Percentiles rank a stretch among this genome's conserved stretches.
Evolutionary conservation across 2,888 invertebrate species (phyloP).

Genomic region (Sphaerolaimus hirsutus): DNA sequence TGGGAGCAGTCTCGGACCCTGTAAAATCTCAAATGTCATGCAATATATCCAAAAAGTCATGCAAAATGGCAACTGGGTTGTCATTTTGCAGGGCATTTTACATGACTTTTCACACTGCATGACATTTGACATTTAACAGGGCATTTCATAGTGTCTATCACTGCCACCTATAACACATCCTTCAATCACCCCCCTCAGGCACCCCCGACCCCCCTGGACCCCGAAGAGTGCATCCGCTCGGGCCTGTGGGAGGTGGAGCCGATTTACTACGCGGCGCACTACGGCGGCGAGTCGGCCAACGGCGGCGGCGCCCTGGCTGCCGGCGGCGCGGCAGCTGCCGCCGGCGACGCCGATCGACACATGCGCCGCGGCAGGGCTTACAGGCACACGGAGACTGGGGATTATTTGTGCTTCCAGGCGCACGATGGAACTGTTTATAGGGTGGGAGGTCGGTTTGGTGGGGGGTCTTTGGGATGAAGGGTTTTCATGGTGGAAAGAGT

Average conservation of each 20-base stretch:
- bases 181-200: too few species aligned
- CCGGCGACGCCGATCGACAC: too few species aligned
- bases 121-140: too few species aligned
- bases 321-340: neutral
- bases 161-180: too few species aligned
- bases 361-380: conserved; percentile 4
- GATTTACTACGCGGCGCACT: neutral
- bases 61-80: too few species aligned
- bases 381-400: neutral
- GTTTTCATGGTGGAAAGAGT: neutral
- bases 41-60: too few species aligned
- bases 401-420: conserved; percentile 18
- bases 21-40: too few species aligned
- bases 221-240: neutral
- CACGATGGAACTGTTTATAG: conserved; percentile 23
- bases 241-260: conserved; percentile 4
- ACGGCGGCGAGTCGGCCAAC: neutral
- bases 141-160: too few species aligned
- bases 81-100: too few species aligned
- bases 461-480: neutral
- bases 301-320: neutral
- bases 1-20: too few species aligned
- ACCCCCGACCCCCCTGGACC: neutral
- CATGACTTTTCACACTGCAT: too few species aligned
- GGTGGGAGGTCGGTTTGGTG: conserved; percentile 21